These are phyloP conservation scores for Timandra comae DNA, from an alignment of 2,888 invertebrate species.

Conservation along the genomic window DNA sequence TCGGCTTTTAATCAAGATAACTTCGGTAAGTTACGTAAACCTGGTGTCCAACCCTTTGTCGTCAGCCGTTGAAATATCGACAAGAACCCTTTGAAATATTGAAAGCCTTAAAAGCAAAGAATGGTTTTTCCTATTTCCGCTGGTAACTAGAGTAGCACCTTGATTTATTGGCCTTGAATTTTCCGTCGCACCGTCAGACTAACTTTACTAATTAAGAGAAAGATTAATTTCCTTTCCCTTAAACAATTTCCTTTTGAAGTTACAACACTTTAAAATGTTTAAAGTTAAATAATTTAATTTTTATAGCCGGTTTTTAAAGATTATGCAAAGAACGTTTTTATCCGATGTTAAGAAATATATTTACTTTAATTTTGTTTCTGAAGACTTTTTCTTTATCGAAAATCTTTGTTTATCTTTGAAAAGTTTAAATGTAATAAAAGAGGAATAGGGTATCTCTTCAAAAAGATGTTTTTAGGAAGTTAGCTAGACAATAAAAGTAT, in stretches of 20 bases:
- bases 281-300: constrained; percentile 36
- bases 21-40: constrained; percentile 3
- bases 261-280: constrained; percentile 45
- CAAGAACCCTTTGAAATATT: constrained; percentile 15
- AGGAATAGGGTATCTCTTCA: no score
- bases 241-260: constrained; percentile 65
- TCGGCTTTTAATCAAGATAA: constrained; percentile 18
- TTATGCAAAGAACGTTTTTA: neutral
- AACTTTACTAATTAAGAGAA: constrained; percentile 74
- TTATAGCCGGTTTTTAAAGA: constrained; percentile 7
- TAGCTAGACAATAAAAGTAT: no score
- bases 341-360: no score
- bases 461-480: no score
- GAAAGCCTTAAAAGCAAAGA: constrained; percentile 17
- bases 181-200: constrained; percentile 48
- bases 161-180: constrained; percentile 70
- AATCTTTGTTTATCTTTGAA: no score
- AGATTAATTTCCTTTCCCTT: constrained; percentile 71
- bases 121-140: constrained; percentile 14
- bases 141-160: constrained; percentile 46
- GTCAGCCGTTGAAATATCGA: constrained; percentile 21
- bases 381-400: no score
- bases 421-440: no score
- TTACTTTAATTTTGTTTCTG: no score
- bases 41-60: constrained; percentile 10